Base-by-base conservation (phyloP, 2,888 invertebrate genomes). In the Diarsia rubi region DNA sequence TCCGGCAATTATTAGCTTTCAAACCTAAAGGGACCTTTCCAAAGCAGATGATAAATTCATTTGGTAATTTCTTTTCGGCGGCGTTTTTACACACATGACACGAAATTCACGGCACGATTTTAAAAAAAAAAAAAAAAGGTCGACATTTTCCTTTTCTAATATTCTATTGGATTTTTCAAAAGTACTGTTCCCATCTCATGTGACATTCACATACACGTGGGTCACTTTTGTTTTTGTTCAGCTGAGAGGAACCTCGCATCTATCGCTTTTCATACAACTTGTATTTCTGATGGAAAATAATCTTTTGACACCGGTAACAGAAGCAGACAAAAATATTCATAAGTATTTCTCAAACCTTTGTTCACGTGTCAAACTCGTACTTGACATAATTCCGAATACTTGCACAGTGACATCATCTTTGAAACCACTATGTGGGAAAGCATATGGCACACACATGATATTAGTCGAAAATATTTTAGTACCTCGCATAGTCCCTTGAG, bases 391-490 rank as follows among this genome's bases (percentile, higher is more conserved):
- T 69, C 64, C 12, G 45, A 69, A 64, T 75, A 49, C 24, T 69
- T 47, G 63, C 12, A 9, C 42, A 70, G 62, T 84, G 86, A 86
- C 81, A 83, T 84, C 84, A 84, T 67, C 73, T 37, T 54, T 75
- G 27, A 31, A 63, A 12, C 42, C 27, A 60, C 62, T 47, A 49
- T 59, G 24, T 81, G 49, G 62, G 73, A 84, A 82, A 81, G 81
- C 82, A 82, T 77, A 84, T 82, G 82, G 84, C 67, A 59, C 60
- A 75, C 82, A 82, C 45, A 77, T 82, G 81, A 84, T 77, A 84
- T 65, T 52, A 62, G 57, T 64, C 49, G 14, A 77, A 76, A 76
- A 67, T 79, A 64, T 66, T 69, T 69, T 52, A 77, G 68, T 82
- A 49, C 45, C 52, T 44, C 57, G 31, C 57, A n/a, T 63, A n/a